Evolutionary conservation across 2,113 vertebrate genomes (phyloP).

Genomic region (Pleuronectes platessa): DNA sequence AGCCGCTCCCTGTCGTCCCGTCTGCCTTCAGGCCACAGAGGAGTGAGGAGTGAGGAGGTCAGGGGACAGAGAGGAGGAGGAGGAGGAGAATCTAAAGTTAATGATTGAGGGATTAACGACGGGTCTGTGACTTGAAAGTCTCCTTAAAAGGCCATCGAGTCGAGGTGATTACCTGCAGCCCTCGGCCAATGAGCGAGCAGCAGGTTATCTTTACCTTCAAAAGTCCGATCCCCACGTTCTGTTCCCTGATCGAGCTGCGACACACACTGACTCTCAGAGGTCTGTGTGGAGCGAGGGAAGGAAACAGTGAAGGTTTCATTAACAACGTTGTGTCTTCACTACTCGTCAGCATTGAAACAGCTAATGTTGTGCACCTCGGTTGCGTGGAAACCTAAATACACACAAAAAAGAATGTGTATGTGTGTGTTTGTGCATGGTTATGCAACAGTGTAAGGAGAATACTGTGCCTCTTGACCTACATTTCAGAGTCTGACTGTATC

Average conservation of each 20-base stretch:
- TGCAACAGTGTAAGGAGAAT: slow-evolving; percentile 50
- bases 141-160: slow-evolving; percentile 62
- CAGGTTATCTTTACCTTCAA: slow-evolving; percentile 31
- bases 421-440: slow-evolving; percentile 40
- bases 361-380: slow-evolving; percentile 7
- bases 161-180: slow-evolving; percentile 53
- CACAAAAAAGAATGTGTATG: neutral
- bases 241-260: neutral
- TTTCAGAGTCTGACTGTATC: slow-evolving; percentile 47
- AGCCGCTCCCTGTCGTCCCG: neutral
- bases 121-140: slow-evolving; percentile 6
- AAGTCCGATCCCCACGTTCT: neutral
- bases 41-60: neutral
- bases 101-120: slow-evolving; percentile 26
- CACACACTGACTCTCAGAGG: slow-evolving; percentile 20
- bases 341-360: slow-evolving; percentile 12
- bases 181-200: slow-evolving; percentile 50
- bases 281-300: neutral
- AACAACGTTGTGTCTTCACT: slow-evolving; percentile 28
- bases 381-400: slow-evolving; percentile 6
- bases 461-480: slow-evolving; percentile 62
- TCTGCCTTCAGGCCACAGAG: neutral
- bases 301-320: neutral
- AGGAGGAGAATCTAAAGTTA: neutral
- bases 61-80: neutral